Percentiles rank a stretch among this genome's conserved stretches.
These are phyloP conservation scores for Periplaneta americana DNA, from an alignment of 1,140 invertebrate genomes.

Conservation along the genomic window DNA sequence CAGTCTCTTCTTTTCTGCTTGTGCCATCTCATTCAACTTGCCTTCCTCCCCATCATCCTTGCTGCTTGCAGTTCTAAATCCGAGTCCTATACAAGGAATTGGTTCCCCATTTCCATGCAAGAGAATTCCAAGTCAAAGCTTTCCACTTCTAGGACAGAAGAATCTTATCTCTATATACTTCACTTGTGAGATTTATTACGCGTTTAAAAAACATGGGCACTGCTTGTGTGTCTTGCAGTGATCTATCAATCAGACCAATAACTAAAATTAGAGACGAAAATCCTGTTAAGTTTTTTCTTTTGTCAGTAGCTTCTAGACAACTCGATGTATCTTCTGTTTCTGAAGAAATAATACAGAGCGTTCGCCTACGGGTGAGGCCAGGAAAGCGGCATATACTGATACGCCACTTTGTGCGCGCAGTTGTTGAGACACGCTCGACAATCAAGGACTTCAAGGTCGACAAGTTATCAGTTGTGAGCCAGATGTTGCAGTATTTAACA, in stretches of 20 bases:
- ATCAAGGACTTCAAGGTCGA: too few species aligned
- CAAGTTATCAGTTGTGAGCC: too few species aligned
- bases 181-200: background rate
- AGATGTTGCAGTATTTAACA: too few species aligned
- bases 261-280: background rate
- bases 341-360: background rate
- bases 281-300: background rate
- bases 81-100: constrained; percentile 5
- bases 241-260: background rate
- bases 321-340: background rate
- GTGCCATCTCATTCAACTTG: background rate
- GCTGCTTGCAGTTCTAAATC: constrained; percentile 6
- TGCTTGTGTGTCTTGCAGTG: background rate
- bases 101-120: constrained; percentile 13
- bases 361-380: too few species aligned
- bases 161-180: background rate
- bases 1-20: background rate
- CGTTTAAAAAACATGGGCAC: background rate
- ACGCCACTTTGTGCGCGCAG: too few species aligned
- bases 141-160: background rate
- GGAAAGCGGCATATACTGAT: too few species aligned
- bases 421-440: too few species aligned
- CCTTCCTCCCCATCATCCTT: background rate
- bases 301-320: background rate
- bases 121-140: background rate